phyloP scores from a whole-genome alignment of 1,140 invertebrate species.

The Uloborus diversus region DNA sequence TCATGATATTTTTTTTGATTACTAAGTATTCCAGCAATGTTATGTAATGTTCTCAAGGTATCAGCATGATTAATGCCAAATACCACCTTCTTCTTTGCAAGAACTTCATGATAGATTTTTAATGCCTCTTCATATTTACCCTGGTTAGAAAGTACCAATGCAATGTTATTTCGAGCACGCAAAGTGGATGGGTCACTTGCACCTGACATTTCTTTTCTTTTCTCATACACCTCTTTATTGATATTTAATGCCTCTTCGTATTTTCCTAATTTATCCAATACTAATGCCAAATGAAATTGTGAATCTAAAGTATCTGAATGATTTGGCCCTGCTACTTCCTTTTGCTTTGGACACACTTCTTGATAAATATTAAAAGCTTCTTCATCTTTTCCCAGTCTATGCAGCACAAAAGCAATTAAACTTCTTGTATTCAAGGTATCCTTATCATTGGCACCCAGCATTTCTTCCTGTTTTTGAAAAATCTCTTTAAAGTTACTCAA shows the following conservation, averaged over 20 bases:
- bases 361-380: conserved; percentile 24
- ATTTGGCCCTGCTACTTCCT: conserved; percentile 43
- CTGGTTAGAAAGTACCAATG: conserved; percentile 57
- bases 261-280: background rate
- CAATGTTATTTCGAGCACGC: conserved; percentile 56
- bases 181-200: conserved; percentile 58
- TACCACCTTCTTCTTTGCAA: conserved; percentile 55
- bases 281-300: conserved; percentile 21
- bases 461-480: too few relatives aligned
- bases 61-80: conserved; percentile 58
- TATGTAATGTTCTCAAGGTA: conserved; percentile 55
- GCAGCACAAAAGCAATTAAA: too few relatives aligned
- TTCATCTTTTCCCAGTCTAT: too few relatives aligned
- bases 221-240: conserved; percentile 55
- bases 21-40: conserved; percentile 58
- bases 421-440: too few relatives aligned
- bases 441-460: too few relatives aligned
- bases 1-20: conserved; percentile 58
- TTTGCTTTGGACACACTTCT: conserved; percentile 39
- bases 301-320: conserved; percentile 48
- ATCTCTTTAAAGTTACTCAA: too few relatives aligned
- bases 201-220: conserved; percentile 56
- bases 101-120: conserved; percentile 58
- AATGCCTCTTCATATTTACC: conserved; percentile 61
- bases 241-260: conserved; percentile 58